A percentile compares a stretch with the other conserved stretches of the same genome.
Evolutionary conservation across 2,888 invertebrate species (phyloP).

Genomic region (Gymnosoma rotundatum): DNA sequence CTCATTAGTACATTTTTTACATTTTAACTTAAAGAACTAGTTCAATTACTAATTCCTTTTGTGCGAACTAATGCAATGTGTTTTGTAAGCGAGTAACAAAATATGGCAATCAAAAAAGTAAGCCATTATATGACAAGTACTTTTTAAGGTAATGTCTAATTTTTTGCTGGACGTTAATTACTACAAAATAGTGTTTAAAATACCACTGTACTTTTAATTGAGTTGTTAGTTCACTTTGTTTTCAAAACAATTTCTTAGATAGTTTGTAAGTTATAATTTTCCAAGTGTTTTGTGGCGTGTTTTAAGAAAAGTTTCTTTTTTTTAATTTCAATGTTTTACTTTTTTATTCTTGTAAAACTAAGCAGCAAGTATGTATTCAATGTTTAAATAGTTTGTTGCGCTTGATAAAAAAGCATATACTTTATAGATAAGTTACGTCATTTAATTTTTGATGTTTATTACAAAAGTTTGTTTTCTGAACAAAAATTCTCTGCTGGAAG

Average conservation of each 20-base stretch:
- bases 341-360: background rate
- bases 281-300: slow-evolving; percentile 53
- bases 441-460: slow-evolving; percentile 38
- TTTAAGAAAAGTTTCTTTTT: slow-evolving; percentile 4
- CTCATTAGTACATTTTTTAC: no score
- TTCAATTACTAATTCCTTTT: no score
- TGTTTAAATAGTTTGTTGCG: slow-evolving; percentile 1
- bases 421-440: slow-evolving; percentile 17
- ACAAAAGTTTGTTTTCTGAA: slow-evolving; percentile 14
- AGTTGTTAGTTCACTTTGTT: slow-evolving; percentile 49
- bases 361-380: slow-evolving; percentile 1
- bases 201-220: slow-evolving; percentile 51
- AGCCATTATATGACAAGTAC: no score
- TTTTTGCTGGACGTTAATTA: no score
- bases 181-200: no score
- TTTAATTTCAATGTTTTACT: background rate
- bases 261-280: slow-evolving; percentile 60
- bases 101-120: no score
- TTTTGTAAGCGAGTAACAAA: no score
- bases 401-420: background rate
- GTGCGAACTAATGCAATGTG: no score
- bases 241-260: slow-evolving; percentile 55
- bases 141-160: no score
- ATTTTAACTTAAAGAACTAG: no score
- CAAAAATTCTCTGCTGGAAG: background rate